These are phyloP conservation scores for Nomada hirtipes DNA, from an alignment of 2,888 invertebrate species.

Conservation along the genomic window DNA sequence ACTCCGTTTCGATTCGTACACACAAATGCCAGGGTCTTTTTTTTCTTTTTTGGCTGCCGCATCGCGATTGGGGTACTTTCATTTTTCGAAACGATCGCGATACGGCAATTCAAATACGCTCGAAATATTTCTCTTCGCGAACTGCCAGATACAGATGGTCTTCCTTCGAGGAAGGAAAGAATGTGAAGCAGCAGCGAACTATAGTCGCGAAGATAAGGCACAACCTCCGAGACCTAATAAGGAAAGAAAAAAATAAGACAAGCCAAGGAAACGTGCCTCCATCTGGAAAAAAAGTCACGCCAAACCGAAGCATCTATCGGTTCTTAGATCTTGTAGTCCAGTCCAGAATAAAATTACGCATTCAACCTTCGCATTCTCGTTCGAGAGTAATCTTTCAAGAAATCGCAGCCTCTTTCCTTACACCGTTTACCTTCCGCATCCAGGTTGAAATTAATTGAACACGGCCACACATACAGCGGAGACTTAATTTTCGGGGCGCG, in stretches of 20 bases:
- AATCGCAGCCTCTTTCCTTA: background rate
- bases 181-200: background rate
- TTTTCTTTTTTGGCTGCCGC: too few relatives aligned
- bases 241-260: conserved; percentile 14
- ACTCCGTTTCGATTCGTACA: conserved; percentile 45
- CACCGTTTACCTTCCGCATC: too few relatives aligned
- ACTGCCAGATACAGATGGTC: too few relatives aligned
- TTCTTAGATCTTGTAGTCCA: background rate
- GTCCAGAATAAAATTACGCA: background rate
- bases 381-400: background rate
- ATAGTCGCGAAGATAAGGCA: conserved; percentile 5
- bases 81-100: background rate
- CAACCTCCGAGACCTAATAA: conserved; percentile 13
- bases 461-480: background rate
- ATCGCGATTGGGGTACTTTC: background rate
- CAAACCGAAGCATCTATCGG: background rate
- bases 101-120: background rate
- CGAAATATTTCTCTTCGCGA: too few relatives aligned
- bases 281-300: conserved; percentile 35
- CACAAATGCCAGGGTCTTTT: background rate
- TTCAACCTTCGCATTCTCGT: background rate
- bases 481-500: conserved; percentile 18
- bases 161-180: background rate
- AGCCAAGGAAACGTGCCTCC: conserved; percentile 16
- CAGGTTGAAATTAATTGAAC: background rate